Percentiles rank a stretch among this genome's conserved stretches.
phyloP scores from a whole-genome alignment of 2,888 invertebrate species.

The Noctua pronuba region DNA sequence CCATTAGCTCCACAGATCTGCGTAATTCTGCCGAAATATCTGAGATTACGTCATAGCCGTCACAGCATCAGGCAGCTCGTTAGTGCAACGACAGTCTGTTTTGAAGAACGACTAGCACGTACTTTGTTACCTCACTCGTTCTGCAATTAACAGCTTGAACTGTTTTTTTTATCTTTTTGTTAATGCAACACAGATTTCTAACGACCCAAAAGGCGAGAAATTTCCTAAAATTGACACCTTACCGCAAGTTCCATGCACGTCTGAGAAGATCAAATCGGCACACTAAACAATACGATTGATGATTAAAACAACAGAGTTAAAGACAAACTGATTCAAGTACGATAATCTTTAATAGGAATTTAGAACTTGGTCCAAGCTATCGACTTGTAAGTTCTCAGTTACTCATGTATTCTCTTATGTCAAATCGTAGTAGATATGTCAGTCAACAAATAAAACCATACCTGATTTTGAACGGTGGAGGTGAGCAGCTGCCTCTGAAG shows the following conservation, averaged over 20 bases:
- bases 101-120: conserved; percentile 73
- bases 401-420: not conserved
- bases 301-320: conserved; percentile 44
- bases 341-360: not conserved
- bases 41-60: conserved; percentile 82
- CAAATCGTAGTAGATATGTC: not conserved
- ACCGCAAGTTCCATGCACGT: conserved; percentile 46
- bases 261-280: conserved; percentile 48
- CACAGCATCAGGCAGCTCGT: conserved; percentile 76
- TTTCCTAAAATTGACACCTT: conserved; percentile 53
- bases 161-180: conserved; percentile 67
- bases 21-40: conserved; percentile 84
- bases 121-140: conserved; percentile 75
- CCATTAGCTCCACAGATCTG: conserved; percentile 83
- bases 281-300: conserved; percentile 47
- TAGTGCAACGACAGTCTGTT: conserved; percentile 74
- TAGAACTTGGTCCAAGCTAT: not conserved
- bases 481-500: conserved; percentile 95
- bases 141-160: conserved; percentile 77
- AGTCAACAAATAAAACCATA: conserved; percentile 75
- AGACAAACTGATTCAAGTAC: conserved; percentile 7
- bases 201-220: conserved; percentile 55
- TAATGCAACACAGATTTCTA: conserved; percentile 66
- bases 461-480: conserved; percentile 96
- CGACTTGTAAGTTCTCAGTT: conserved; percentile 11